phyloP scores from a whole-genome alignment of 2,888 invertebrate genomes.

The Hypolimnas misippus region DNA sequence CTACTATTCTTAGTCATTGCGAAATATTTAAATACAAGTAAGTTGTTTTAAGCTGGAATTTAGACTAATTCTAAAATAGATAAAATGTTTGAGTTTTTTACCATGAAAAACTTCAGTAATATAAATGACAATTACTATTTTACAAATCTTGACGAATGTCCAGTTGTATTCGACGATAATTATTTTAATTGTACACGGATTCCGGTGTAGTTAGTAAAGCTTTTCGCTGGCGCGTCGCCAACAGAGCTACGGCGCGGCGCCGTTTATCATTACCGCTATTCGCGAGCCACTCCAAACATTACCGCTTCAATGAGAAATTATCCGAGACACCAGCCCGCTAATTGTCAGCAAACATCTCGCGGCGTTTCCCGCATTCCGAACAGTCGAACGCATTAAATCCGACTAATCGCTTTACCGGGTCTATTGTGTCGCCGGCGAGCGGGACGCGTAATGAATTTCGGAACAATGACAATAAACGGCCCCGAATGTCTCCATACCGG shows the following conservation, averaged over 20 bases:
- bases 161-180: neutral
- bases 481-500: conserved; percentile 34
- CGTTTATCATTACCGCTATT: conserved; percentile 9
- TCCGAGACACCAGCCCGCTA: conserved; percentile 32
- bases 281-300: conserved; percentile 21
- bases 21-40: too few species aligned
- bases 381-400: conserved; percentile 27
- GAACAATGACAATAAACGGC: conserved; percentile 43
- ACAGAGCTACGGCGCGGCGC: neutral
- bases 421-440: conserved; percentile 36
- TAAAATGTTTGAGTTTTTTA: too few species aligned
- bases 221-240: conserved; percentile 18
- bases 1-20: too few species aligned
- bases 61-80: too few species aligned
- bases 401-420: conserved; percentile 32
- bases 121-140: neutral
- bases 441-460: conserved; percentile 39
- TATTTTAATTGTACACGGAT: neutral
- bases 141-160: neutral
- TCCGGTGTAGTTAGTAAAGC: neutral
- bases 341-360: conserved; percentile 30
- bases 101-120: neutral
- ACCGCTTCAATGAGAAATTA: conserved; percentile 26
- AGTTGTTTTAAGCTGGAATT: too few species aligned
- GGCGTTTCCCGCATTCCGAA: conserved; percentile 25